Evolutionary conservation across 2,797 vertebrate species (phyloP).

Genomic region (Anisognathus igniventris): DNA sequence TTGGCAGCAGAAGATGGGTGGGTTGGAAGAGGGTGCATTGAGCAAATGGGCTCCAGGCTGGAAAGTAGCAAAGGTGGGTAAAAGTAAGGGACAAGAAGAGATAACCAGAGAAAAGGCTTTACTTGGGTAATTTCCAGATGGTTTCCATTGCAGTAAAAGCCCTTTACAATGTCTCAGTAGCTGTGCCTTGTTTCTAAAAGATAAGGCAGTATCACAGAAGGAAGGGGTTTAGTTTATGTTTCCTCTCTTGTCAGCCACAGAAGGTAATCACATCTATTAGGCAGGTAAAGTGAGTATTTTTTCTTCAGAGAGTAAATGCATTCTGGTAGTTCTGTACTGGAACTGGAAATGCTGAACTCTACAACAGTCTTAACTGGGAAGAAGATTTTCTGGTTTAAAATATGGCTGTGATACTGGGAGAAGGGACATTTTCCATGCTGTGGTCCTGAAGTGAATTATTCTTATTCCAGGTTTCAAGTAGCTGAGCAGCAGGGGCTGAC

Average conservation of each 20-base stretch:
- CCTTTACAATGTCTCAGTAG: not conserved
- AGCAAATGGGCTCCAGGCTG: not conserved
- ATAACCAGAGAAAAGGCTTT: not conserved
- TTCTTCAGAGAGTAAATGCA: not conserved
- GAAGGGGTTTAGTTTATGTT: not conserved
- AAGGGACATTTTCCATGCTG: not conserved
- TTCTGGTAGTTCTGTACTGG: not conserved
- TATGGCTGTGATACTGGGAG: not conserved
- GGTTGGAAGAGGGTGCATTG: not conserved
- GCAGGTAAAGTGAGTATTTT: not conserved
- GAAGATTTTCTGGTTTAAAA: not conserved
- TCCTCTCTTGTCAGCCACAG: not conserved
- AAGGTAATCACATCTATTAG: not conserved
- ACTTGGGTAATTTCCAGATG: not conserved
- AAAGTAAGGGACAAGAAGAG: not conserved
- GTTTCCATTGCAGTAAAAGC: not conserved
- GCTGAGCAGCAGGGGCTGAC: not conserved
- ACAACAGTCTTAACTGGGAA: not conserved
- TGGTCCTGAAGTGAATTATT: not conserved
- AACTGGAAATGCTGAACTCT: not conserved
- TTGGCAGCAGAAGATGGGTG: not conserved
- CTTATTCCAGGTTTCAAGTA: not conserved
- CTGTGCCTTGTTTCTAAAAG: not conserved
- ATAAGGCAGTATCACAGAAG: not conserved
- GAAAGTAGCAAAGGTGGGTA: not conserved